Evolutionary conservation across 2,113 vertebrate genomes (phyloP).

Genomic region (Gila orcuttii): DNA sequence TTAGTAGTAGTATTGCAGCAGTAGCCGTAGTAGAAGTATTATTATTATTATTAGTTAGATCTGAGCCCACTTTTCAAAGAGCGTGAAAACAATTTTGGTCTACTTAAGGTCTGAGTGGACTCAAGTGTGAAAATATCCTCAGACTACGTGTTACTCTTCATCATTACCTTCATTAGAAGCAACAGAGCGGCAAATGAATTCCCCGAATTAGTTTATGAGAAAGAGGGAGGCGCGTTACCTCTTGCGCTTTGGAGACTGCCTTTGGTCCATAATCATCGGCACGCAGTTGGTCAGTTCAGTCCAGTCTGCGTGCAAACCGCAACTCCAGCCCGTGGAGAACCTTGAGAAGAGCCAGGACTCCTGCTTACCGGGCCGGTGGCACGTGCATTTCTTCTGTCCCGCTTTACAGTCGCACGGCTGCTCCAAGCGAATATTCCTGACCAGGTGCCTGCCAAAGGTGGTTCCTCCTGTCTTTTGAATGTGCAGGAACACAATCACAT

Average conservation of each 20-base stretch:
- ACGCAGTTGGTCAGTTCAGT: conserved; percentile 93
- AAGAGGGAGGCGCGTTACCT: conserved; percentile 65
- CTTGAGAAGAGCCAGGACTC: conserved; percentile 95
- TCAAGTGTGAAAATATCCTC: conserved; percentile 14
- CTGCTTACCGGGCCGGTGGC: conserved; percentile 90
- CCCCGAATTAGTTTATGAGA: conserved; percentile 2
- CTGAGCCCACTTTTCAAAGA: neutral
- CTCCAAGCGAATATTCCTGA: conserved; percentile 95
- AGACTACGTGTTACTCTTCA: conserved; percentile 20
- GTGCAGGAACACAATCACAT: conserved; percentile 96
- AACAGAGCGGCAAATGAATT: conserved; percentile 38
- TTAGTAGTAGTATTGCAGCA: neutral
- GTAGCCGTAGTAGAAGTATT: no score
- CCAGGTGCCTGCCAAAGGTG: conserved; percentile 94
- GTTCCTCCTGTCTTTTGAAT: conserved; percentile 98
- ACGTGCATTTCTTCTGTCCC: conserved; percentile 96
- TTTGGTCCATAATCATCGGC: conserved; percentile 91
- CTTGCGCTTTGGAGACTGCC: conserved; percentile 80
- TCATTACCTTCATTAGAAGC: conserved; percentile 32
- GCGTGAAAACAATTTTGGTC: neutral
- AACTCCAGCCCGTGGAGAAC: conserved; percentile 94
- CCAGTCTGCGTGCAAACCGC: conserved; percentile 93
- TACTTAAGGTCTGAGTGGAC: neutral
- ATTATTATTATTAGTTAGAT: neutral
- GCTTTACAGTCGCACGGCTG: conserved; percentile 93